These are phyloP conservation scores for Phrixothrix hirtus DNA, from an alignment of 2,888 invertebrate genomes.

Conservation along the genomic window DNA sequence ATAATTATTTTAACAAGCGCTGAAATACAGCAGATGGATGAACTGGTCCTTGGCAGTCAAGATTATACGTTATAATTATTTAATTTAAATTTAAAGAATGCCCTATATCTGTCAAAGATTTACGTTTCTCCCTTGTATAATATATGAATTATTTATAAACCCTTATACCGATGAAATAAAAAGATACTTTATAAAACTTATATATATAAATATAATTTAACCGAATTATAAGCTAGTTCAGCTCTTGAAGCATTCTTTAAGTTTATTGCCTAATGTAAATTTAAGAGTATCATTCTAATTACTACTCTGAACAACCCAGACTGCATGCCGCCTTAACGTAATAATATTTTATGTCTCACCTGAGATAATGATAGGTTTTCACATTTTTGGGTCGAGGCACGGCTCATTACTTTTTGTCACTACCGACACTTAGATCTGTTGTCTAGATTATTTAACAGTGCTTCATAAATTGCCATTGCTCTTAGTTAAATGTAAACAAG, in stretches of 20 bases:
- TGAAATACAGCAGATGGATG: no score
- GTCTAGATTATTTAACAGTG: constrained; percentile 7
- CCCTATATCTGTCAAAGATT: no score
- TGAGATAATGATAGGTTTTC: constrained; percentile 19
- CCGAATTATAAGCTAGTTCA: neutral
- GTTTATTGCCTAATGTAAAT: constrained; percentile 22
- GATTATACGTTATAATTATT: no score
- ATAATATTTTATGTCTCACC: constrained; percentile 12
- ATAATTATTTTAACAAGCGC: no score
- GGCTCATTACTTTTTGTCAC: constrained; percentile 15
- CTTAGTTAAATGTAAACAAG: constrained; percentile 7
- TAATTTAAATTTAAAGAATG: no score
- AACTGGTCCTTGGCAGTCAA: no score
- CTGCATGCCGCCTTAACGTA: constrained; percentile 20
- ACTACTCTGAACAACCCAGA: constrained; percentile 17
- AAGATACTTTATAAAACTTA: no score
- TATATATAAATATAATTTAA: neutral
- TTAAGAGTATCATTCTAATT: no score
- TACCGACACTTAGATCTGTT: constrained; percentile 10
- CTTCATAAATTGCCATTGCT: constrained; percentile 12
- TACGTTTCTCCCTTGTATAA: no score
- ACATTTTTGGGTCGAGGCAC: constrained; percentile 10
- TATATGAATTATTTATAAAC: no score
- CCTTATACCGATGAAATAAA: no score
- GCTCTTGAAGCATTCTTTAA: no score